Percentiles rank a stretch among this genome's conserved stretches.
Conservation (phyloP, 2,888 invertebrate genomes). For the Erpobdella octoculata region DNA sequence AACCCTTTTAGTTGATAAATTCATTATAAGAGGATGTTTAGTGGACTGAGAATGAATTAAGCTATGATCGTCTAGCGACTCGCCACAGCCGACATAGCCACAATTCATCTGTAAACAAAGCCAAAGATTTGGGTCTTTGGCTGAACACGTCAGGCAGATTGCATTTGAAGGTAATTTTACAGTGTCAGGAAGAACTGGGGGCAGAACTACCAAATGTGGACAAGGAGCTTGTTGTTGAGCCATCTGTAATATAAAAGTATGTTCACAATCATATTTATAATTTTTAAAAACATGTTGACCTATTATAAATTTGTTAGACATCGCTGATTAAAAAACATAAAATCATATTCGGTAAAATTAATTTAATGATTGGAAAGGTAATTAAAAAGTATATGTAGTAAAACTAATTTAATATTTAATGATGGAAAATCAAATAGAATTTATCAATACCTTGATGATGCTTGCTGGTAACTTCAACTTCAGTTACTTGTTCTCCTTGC, state of each 20-base stretch:
- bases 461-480: too few species aligned
- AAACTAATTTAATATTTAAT: too few species aligned
- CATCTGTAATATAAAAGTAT: slow-evolving; percentile 1
- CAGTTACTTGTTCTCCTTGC: too few species aligned
- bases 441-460: too few species aligned
- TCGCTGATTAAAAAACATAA: too few species aligned
- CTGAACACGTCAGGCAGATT: slow-evolving; percentile 67
- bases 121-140: slow-evolving; percentile 73
- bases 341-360: too few species aligned
- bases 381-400: too few species aligned
- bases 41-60: slow-evolving; percentile 62
- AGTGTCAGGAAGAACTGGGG: slow-evolving; percentile 44
- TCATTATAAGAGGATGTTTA: slow-evolving; percentile 61
- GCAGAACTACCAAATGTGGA: slow-evolving; percentile 42
- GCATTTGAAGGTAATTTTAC: slow-evolving; percentile 29
- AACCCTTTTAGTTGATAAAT: slow-evolving; percentile 71
- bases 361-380: too few species aligned
- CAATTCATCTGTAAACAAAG: slow-evolving; percentile 74
- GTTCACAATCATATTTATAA: too few species aligned
- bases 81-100: slow-evolving; percentile 73
- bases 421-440: too few species aligned
- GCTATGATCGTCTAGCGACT: slow-evolving; percentile 73
- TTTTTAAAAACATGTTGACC: too few species aligned
- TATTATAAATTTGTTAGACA: too few species aligned
- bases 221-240: slow-evolving; percentile 36